These are phyloP conservation scores for Pandemis corylana DNA, from an alignment of 2,888 invertebrate species.

Conservation along the genomic window DNA sequence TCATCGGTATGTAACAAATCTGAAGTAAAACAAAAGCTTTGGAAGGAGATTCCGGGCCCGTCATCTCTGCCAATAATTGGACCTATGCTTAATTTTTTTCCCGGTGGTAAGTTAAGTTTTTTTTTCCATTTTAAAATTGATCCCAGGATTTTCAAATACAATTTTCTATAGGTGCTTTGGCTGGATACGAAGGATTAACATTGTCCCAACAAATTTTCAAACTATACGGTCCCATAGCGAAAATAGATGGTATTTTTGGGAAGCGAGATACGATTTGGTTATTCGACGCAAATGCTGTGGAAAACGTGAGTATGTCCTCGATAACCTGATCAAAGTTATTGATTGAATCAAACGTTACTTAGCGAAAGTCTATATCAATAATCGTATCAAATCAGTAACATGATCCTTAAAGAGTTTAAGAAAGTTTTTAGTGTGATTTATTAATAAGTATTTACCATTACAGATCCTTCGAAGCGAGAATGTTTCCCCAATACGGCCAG, in stretches of 20 bases:
- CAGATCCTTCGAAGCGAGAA: no score
- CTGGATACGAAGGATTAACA: constrained; percentile 19
- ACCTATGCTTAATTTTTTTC: constrained; percentile 56
- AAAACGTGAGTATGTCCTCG: constrained; percentile 40
- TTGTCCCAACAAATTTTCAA: constrained; percentile 42
- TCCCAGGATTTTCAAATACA: background rate
- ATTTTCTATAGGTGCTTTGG: constrained; percentile 6
- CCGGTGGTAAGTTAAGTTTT: constrained; percentile 55
- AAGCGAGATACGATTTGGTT: constrained; percentile 44
- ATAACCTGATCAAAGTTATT: background rate
- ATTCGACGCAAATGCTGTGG: constrained; percentile 46
- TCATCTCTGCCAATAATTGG: constrained; percentile 71
- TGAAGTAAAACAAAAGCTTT: constrained; percentile 45
- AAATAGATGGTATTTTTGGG: constrained; percentile 35
- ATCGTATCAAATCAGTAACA: no score
- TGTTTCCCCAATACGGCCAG: no score
- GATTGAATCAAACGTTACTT: no score
- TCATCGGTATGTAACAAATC: background rate
- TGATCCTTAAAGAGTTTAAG: no score
- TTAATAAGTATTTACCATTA: no score
- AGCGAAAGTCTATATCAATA: no score
- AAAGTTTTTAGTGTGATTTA: no score
- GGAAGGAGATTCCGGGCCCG: constrained; percentile 79
- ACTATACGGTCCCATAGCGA: constrained; percentile 49
- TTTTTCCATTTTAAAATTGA: background rate